These are phyloP conservation scores for Phoxinus phoxinus DNA, from an alignment of 2,113 vertebrate genomes.

Conservation along the genomic window DNA sequence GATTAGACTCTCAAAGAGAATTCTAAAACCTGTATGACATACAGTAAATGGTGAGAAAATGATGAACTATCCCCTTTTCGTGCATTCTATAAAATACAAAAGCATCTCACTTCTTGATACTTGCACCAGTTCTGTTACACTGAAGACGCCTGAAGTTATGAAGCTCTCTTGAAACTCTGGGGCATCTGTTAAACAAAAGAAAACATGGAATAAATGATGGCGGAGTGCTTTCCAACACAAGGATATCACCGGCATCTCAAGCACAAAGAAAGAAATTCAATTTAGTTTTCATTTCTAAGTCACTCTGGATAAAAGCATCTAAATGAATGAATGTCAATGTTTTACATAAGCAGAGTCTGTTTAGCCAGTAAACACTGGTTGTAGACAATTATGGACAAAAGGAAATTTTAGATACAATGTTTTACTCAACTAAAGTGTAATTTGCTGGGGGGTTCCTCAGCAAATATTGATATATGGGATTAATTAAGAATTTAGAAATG, in stretches of 20 bases:
- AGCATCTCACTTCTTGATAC: conserved; percentile 92
- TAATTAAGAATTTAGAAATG: neutral
- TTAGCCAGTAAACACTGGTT: neutral
- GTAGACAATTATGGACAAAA: neutral
- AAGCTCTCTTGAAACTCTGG: conserved; percentile 98
- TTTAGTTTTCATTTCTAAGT: conserved; percentile 24
- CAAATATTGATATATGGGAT: neutral
- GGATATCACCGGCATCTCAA: conserved; percentile 13
- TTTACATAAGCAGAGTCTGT: neutral
- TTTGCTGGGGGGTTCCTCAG: neutral
- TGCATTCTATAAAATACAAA: neutral
- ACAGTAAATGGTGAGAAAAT: neutral
- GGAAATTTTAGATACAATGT: neutral
- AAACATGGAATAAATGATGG: conserved; percentile 33
- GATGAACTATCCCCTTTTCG: neutral
- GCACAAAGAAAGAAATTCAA: neutral
- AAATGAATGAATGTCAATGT: neutral
- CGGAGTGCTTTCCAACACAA: neutral
- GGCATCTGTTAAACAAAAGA: conserved; percentile 78
- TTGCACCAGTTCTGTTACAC: conserved; percentile 96
- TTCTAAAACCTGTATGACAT: neutral
- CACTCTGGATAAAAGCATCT: conserved; percentile 14
- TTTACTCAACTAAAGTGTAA: neutral
- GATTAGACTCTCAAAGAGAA: neutral
- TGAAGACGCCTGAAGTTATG: conserved; percentile 96